Base-by-base conservation (phyloP, 2,888 invertebrate species). In the Tricholauxania praeusta region DNA sequence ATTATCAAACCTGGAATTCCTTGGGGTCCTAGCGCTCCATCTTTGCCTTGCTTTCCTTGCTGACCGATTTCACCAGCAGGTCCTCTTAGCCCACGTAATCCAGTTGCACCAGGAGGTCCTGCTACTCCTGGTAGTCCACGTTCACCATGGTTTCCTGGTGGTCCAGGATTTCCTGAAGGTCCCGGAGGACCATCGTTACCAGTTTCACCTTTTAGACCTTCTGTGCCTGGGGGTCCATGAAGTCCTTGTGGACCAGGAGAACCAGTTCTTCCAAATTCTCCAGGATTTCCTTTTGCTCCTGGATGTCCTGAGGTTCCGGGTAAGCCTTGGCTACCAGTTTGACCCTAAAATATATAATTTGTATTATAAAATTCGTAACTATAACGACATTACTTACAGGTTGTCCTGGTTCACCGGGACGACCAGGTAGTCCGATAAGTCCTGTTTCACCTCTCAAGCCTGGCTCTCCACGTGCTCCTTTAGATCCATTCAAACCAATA, bases 381-480 rank as follows among this genome's bases (percentile, higher is more conserved):
- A 32, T 64, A 3, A 0, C 52, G 15, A 64, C 28, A 2, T 47
- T 67, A 84, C 87, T 88, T 88, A 94, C 94, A 73, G 91, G 88
- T 74, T 90, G 89, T 77, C 95, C 95, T 69, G 91, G 87, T 83
- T 93, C 92, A 81, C 95, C 95, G 3, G 93, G 93, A 77, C 93
- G 87, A 73, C 95, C 96, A 12, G 93, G 93, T 32, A 93, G 89
- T n/a, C 95, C 95, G 86, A 91, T 90, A 71, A 92, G 88, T 28
- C 95, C 95, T 49, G 89, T 82, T 79, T 94, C 94, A 70, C 95
- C 95, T 84, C 93, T 90, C n/a, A 89, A 86, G 10, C 95, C 95
- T 57, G 91, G 88, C 85, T 94, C 94, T 22, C 95, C 95, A 75
- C 94, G 89, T 12, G 90, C 90, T 22, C 95, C 95, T 83, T 94